A percentile compares a stretch with the other conserved stretches of the same genome.
phyloP scores from a whole-genome alignment of 1,140 invertebrate species.

The Diachasma alloeum region DNA sequence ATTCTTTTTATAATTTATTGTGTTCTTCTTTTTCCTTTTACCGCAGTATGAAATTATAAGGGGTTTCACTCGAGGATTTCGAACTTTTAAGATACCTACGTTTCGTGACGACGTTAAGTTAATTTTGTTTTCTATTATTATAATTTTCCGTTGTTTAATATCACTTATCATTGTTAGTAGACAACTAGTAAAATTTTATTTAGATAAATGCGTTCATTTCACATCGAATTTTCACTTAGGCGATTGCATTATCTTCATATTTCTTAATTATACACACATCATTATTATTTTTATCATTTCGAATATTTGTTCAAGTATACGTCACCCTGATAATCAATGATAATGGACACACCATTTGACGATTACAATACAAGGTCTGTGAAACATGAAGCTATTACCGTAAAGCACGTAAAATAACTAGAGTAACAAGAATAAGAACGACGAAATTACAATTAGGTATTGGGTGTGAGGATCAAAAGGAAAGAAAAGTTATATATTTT shows the following conservation, averaged over 20 bases:
- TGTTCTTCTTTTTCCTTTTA: neutral
- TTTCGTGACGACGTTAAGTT: neutral
- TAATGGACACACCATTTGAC: neutral
- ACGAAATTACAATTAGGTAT: conserved; percentile 7
- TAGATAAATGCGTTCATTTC: neutral
- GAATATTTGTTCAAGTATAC: neutral
- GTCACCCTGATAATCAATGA: neutral
- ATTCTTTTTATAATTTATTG: neutral
- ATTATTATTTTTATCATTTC: too few species aligned
- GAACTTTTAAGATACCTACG: too few species aligned
- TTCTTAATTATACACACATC: neutral
- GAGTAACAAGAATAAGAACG: neutral
- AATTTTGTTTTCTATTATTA: neutral
- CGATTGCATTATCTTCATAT: neutral
- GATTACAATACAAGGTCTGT: too few species aligned
- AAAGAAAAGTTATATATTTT: conserved; percentile 28
- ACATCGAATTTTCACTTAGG: neutral
- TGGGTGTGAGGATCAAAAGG: conserved; percentile 1
- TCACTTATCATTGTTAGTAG: neutral
- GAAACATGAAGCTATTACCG: too few species aligned
- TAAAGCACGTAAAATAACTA: neutral
- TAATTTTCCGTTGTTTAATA: neutral
- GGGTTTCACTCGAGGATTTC: neutral
- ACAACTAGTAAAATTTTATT: neutral
- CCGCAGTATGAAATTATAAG: neutral